A percentile compares a stretch with the other conserved stretches of the same genome.
phyloP scores from a whole-genome alignment of 1,140 invertebrate species.

The Armadillidium nasatum region DNA sequence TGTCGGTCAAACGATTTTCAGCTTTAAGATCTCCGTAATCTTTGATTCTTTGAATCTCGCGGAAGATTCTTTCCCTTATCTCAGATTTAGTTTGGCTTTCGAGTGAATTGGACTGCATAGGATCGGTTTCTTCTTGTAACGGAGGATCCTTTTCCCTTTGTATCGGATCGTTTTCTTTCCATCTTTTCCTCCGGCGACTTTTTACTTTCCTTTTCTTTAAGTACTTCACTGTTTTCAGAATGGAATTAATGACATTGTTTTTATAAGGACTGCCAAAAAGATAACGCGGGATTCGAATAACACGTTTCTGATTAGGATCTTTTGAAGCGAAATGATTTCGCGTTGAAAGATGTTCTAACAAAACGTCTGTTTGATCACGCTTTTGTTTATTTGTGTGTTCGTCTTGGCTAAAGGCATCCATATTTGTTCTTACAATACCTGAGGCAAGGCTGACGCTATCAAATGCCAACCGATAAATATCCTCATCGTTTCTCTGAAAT shows the following conservation, averaged over 20 bases:
- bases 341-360: not conserved
- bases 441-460: slow-evolving; percentile 26
- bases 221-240: not conserved
- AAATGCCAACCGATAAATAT: slow-evolving; percentile 9
- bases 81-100: too few relatives aligned
- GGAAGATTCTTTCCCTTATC: not conserved
- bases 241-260: not conserved
- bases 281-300: too few relatives aligned
- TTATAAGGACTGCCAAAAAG: not conserved
- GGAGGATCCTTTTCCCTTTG: not conserved
- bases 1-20: not conserved
- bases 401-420: slow-evolving; percentile 5
- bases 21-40: not conserved
- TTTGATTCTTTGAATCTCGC: not conserved
- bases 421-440: slow-evolving; percentile 14
- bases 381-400: not conserved
- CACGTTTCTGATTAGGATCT: too few relatives aligned
- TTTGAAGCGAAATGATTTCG: not conserved
- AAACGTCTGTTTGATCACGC: not conserved
- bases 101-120: too few relatives aligned
- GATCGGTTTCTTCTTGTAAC: too few relatives aligned
- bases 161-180: not conserved
- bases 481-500: not conserved
- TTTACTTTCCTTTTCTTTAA: not conserved
- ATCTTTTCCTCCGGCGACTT: not conserved